Conservation (phyloP, 1,140 invertebrate genomes). For the Gonioctena quinquepunctata region DNA sequence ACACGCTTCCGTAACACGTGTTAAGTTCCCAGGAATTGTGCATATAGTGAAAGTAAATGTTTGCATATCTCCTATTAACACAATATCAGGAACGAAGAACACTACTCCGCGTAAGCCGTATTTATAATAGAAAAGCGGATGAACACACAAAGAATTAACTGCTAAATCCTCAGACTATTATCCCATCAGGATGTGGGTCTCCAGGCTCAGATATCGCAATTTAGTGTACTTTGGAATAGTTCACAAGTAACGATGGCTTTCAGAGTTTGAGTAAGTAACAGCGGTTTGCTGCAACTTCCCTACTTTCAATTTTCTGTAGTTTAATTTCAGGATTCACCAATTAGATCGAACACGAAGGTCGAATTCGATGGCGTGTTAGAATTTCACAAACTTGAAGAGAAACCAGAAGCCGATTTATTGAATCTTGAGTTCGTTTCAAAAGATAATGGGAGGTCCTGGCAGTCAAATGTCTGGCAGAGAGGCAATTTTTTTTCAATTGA, state of each 20-base stretch:
- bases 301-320: background rate
- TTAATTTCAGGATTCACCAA: background rate
- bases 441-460: too few species aligned
- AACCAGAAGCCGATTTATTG: too few species aligned
- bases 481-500: too few species aligned
- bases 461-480: too few species aligned
- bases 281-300: background rate
- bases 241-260: conserved; percentile 6
- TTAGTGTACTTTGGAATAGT: background rate
- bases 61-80: conserved; percentile 13
- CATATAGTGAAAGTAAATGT: conserved; percentile 10
- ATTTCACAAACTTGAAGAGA: too few species aligned
- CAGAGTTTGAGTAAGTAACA: background rate
- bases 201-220: background rate
- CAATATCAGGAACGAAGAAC: background rate
- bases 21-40: background rate
- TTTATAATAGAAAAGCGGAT: background rate
- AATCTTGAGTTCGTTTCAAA: too few species aligned
- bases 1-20: background rate
- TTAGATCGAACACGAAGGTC: background rate
- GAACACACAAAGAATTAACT: conserved; percentile 7
- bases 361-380: background rate
- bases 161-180: background rate
- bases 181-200: background rate
- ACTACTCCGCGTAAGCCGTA: background rate